Evolutionary conservation across 2,888 invertebrate genomes (phyloP).

Genomic region (Melipona beecheii): DNA sequence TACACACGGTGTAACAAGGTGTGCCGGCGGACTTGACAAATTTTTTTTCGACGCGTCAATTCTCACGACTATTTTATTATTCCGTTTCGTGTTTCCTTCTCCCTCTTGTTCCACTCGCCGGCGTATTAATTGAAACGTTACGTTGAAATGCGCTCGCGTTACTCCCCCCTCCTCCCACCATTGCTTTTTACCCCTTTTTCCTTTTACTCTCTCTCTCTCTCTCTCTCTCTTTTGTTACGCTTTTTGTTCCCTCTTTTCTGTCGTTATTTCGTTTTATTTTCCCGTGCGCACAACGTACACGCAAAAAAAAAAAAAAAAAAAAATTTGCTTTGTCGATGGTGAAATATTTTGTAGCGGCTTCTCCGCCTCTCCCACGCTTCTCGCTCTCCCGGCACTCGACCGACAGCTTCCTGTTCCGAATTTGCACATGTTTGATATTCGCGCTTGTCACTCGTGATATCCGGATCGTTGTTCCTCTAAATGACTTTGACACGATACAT

Average conservation of each 20-base stretch:
- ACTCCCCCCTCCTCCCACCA: neutral
- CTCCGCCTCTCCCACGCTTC: slow-evolving; percentile 27
- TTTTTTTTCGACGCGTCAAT: slow-evolving; percentile 13
- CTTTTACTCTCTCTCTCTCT: neutral
- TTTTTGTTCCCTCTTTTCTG: neutral
- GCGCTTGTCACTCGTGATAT: slow-evolving; percentile 37
- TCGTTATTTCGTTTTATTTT: neutral
- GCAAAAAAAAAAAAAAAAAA: neutral
- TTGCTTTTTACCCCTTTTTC: too few relatives aligned
- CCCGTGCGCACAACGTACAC: neutral
- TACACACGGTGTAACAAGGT: slow-evolving; percentile 8
- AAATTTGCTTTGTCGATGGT: slow-evolving; percentile 30
- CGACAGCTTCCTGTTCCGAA: slow-evolving; percentile 51
- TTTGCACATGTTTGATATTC: slow-evolving; percentile 63
- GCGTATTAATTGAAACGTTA: slow-evolving; percentile 26
- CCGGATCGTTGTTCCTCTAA: slow-evolving; percentile 34
- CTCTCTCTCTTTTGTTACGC: neutral
- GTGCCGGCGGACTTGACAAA: slow-evolving; percentile 17
- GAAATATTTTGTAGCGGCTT: slow-evolving; percentile 28
- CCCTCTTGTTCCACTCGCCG: neutral
- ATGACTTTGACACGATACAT: slow-evolving; percentile 27
- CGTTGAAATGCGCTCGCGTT: neutral
- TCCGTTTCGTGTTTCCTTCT: slow-evolving; percentile 4
- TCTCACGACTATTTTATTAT: slow-evolving; percentile 21
- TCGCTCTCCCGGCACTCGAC: neutral